These are phyloP conservation scores for Nymphalis c-album DNA, from an alignment of 2,888 invertebrate genomes.

Conservation along the genomic window DNA sequence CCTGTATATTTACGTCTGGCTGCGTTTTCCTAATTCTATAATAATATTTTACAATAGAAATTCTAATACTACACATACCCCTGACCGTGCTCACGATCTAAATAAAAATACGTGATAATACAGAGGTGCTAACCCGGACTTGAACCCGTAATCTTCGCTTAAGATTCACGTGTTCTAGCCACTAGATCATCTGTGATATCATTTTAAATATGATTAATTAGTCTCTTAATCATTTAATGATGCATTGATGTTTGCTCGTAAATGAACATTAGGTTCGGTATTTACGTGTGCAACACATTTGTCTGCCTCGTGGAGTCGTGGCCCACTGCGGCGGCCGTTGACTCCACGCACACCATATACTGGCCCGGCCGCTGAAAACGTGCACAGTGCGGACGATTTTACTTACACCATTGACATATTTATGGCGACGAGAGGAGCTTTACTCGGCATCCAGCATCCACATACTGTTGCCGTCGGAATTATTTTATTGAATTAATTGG, in stretches of 20 bases:
- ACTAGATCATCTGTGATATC: not conserved
- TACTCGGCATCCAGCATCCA: slow-evolving; percentile 20
- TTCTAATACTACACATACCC: too few relatives aligned
- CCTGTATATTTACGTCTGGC: too few relatives aligned
- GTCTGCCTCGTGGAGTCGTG: slow-evolving; percentile 27
- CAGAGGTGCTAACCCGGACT: too few relatives aligned
- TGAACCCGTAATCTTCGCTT: too few relatives aligned
- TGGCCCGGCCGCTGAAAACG: slow-evolving; percentile 28
- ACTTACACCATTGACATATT: slow-evolving; percentile 44
- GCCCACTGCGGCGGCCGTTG: slow-evolving; percentile 42
- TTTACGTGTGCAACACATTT: slow-evolving; percentile 22
- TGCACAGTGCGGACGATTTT: slow-evolving; percentile 37
- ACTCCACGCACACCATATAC: slow-evolving; percentile 41
- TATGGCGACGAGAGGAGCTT: slow-evolving; percentile 33
- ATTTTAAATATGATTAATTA: not conserved
- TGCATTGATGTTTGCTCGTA: slow-evolving; percentile 8
- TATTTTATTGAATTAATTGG: slow-evolving; percentile 35
- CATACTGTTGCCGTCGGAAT: slow-evolving; percentile 22
- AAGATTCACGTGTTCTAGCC: too few relatives aligned
- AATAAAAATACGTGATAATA: too few relatives aligned
- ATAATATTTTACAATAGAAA: too few relatives aligned
- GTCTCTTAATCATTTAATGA: not conserved
- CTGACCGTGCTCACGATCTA: too few relatives aligned
- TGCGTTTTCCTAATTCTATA: too few relatives aligned
- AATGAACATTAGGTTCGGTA: slow-evolving; percentile 26